phyloP scores from a whole-genome alignment of 2,797 vertebrate species.

The Ispidina lecontei region DNA sequence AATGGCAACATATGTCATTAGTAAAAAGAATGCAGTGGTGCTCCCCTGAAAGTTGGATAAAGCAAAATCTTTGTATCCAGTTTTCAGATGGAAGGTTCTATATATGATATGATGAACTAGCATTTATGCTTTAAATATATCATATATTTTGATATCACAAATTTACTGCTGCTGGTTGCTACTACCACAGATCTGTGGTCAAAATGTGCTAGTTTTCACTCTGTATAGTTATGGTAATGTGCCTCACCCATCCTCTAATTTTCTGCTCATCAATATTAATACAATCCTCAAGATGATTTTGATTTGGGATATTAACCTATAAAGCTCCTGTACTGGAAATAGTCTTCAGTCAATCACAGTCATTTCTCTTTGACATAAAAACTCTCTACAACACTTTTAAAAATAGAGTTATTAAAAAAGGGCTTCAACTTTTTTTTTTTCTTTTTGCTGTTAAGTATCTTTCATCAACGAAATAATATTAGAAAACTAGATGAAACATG shows the following conservation, averaged over 20 bases:
- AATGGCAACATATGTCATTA: background rate
- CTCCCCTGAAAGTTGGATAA: background rate
- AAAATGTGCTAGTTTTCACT: background rate
- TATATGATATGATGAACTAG: background rate
- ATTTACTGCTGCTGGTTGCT: background rate
- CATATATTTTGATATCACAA: background rate
- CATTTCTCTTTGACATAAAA: background rate
- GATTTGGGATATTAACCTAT: background rate
- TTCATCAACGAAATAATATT: background rate
- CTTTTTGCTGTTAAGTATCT: background rate
- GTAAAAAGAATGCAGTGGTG: background rate
- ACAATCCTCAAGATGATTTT: background rate
- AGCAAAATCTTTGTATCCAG: background rate
- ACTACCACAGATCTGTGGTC: background rate
- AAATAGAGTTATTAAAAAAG: background rate
- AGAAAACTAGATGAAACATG: conserved; percentile 4
- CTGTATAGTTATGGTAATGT: background rate
- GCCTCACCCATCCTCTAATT: background rate
- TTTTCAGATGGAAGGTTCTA: background rate
- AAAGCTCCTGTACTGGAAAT: background rate
- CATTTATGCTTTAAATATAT: background rate
- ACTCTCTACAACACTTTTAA: background rate
- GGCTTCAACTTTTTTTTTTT: background rate
- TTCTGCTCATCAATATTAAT: background rate
- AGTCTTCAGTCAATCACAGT: background rate